A percentile compares a stretch with the other conserved stretches of the same genome.
Evolutionary conservation across 2,113 vertebrate genomes (phyloP).

Genomic region (Aspiorhynchus laticeps): DNA sequence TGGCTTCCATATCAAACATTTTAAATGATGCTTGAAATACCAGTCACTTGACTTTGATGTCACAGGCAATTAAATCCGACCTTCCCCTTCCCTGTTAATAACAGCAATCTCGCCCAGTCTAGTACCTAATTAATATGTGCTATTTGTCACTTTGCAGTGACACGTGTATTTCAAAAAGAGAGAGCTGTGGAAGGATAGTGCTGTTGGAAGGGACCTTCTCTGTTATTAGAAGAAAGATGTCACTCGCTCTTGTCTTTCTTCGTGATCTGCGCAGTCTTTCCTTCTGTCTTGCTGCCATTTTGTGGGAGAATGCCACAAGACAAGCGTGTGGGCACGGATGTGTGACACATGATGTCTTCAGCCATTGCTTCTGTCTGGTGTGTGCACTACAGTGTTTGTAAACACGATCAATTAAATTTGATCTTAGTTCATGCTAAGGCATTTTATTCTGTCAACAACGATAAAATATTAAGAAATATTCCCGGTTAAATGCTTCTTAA

Average conservation of each 20-base stretch:
- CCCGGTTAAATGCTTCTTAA: background rate
- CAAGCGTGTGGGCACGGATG: background rate
- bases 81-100: conserved; percentile 98
- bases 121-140: conserved; percentile 99
- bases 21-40: conserved; percentile 99
- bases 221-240: conserved; percentile 69
- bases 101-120: conserved; percentile 99
- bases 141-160: conserved; percentile 99
- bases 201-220: conserved; percentile 67
- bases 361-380: background rate
- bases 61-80: conserved; percentile 99
- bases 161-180: conserved; percentile 95
- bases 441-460: background rate
- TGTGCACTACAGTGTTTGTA: conserved; percentile 1
- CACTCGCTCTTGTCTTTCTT: conserved; percentile 49
- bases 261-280: conserved; percentile 49
- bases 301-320: conserved; percentile 40
- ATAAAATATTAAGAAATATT: background rate
- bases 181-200: conserved; percentile 75
- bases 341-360: conserved; percentile 30
- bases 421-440: background rate
- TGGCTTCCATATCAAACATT: conserved; percentile 99
- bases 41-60: conserved; percentile 99
- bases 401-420: conserved; percentile 5
- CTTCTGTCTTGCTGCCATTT: conserved; percentile 42